Evolutionary conservation across 2,888 invertebrate genomes (phyloP), one percentile per base, ranked within the genome.

Genomic region (Amphimallon solstitiale): DNA sequence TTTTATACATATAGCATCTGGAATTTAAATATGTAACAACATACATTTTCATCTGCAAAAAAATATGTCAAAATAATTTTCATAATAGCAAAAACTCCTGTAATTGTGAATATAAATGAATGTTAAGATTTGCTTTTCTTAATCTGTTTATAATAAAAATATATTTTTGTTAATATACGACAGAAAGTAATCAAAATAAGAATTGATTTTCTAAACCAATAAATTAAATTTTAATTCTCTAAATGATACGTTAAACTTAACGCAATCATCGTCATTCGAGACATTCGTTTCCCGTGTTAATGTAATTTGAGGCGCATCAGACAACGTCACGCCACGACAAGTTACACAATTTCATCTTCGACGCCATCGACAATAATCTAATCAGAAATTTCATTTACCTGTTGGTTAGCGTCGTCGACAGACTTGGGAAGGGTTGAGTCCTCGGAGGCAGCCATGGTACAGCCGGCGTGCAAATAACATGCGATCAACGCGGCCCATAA

Each of bases 401-500:
- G 78, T 71, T 75, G 72, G 73, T 72, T 77, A 17, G 71, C 15
- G 56, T 78, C 78, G 67, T 76, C 75, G 38, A 65, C 71, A 21
- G 75, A 71, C 72, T 77, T 77, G 49, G 71, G 65, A 12, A 73
- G 61, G 7, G 74, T 63, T 56, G 71, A 52, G 56, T 77, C 77
- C 62, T 76, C 75, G 12, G 75, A 68, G 3, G 70, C 63, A 21
- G 75, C 74, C 35, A 71, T 63, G 19, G 72, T 71, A 40, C 73
- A 66, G 54, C 73, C 71, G 43, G 72, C 71, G 69, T 77, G 77
- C 43, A 78, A 69, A 63, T 71, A 76, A 64, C 75, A 76, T 52
- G 74, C 75, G 63, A 80, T 65, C 45, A 79, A 54, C 7, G 73
- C 75, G 34, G 76, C 75, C 76, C 77, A 78, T 19, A 78, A 62